Percentiles rank a stretch among this genome's conserved stretches.
These are phyloP conservation scores for Cisticola juncidis DNA, from an alignment of 2,113 vertebrate species.

Conservation along the genomic window DNA sequence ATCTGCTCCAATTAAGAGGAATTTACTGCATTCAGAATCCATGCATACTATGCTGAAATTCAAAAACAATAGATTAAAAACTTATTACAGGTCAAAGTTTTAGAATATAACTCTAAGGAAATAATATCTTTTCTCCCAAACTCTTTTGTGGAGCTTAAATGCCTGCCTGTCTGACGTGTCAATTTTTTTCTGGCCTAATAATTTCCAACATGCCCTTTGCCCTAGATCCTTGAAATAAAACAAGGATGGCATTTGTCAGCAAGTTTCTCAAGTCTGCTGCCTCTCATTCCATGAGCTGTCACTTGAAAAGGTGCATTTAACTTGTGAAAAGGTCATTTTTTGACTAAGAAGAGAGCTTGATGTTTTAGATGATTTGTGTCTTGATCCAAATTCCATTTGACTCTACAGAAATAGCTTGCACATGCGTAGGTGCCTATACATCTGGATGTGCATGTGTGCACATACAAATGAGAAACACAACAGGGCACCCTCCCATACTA, in stretches of 20 bases:
- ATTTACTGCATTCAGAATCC: background rate
- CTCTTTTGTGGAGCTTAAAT: background rate
- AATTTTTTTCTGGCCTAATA: conserved; percentile 21
- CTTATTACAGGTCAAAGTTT: background rate
- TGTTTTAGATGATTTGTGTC: conserved; percentile 4
- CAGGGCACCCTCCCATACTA: background rate
- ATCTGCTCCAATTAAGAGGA: background rate
- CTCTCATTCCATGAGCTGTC: conserved; percentile 40
- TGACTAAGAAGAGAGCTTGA: background rate
- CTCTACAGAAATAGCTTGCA: background rate
- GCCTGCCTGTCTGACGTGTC: background rate
- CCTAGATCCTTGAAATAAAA: conserved; percentile 53
- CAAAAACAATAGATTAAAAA: background rate
- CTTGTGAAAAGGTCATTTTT: conserved; percentile 51
- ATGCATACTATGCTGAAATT: background rate
- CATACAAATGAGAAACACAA: background rate
- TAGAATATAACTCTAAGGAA: background rate
- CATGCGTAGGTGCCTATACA: background rate
- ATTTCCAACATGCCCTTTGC: background rate
- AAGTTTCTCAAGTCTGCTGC: conserved; percentile 45
- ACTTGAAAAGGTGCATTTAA: conserved; percentile 43
- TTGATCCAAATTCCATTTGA: conserved; percentile 8
- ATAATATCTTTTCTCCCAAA: background rate
- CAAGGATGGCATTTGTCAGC: conserved; percentile 38
- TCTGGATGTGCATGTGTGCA: background rate